Base-by-base conservation (phyloP, 2,113 vertebrate genomes). In the Amphilophus citrinellus region DNA sequence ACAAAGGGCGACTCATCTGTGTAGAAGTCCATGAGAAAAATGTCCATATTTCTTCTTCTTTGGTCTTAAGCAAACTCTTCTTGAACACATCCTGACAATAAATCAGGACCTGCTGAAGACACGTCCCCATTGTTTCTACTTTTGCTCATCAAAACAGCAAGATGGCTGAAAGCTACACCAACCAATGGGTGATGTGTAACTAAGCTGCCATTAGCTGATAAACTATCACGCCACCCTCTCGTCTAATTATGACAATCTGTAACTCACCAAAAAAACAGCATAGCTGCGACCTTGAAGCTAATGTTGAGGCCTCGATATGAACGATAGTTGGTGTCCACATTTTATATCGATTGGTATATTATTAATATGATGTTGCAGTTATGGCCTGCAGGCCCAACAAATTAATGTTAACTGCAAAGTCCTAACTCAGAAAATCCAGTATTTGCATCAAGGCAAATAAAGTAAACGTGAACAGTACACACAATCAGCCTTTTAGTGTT, bases 191-290 rank as follows among this genome's bases (percentile, higher is more conserved):
- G 22, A 68, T 47, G 39, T 0, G n/a, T 68, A 68, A 68, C 22
- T 27, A 68, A 47, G 7, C 39, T 68, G 47, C 39, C 39, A 6
- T 68, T 47, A 47, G 63, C 22, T 47, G 39, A 47, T 27, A 27
- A 9, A 17, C 42, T 44, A 3, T 44, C 39, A 10, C 39, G 2
- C 63, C 39, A 27, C 39, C 22, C 7, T 42, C 7, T 2, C 2
- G 0, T 42, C 7, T 68, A 68, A 68, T 47, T 47, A 22, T 17
- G 39, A 15, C 24, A 10, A 68, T 27, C 22, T 9, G 37, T 17
- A 5, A 13, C n/a, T 1, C 39, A 5, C 0, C 10, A 27, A 15
- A 8, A 0, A 17, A 68, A 24, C 22, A 22, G 7, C 1, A 1
- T 6, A 7, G 4, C 9, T 7, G n/a, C 17, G 22, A 47, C 63